Percentiles rank a stretch among this genome's conserved stretches.
Conservation (phyloP, 2,113 vertebrate genomes). For the Peromyscus maniculatus region DNA sequence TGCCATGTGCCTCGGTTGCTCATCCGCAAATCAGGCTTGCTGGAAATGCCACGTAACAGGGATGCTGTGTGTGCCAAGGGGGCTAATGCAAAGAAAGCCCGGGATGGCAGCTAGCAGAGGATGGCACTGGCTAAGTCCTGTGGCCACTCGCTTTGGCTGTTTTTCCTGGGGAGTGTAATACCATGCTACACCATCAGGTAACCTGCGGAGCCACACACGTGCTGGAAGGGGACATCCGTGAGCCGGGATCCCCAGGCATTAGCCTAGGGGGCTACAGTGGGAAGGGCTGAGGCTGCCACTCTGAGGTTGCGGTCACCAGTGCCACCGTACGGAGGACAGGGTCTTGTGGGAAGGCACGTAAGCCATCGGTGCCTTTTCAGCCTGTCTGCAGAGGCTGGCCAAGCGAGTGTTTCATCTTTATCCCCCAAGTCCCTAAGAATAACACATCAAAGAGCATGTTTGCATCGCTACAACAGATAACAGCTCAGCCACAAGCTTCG, state of each 20-base stretch:
- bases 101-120: neutral
- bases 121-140: neutral
- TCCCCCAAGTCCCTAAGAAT: slow-evolving; percentile 87
- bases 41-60: neutral
- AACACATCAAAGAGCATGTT: slow-evolving; percentile 91
- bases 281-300: neutral
- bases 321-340: neutral
- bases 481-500: slow-evolving; percentile 88
- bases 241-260: neutral
- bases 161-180: neutral
- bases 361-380: neutral
- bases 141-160: neutral
- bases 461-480: slow-evolving; percentile 90
- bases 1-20: neutral
- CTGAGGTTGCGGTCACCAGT: neutral
- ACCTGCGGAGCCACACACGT: neutral
- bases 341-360: slow-evolving; percentile 76
- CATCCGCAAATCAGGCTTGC: neutral
- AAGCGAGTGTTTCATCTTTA: slow-evolving; percentile 85
- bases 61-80: neutral
- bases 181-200: neutral
- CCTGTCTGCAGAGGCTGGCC: slow-evolving; percentile 47
- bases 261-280: neutral
- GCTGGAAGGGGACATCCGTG: accelerated
- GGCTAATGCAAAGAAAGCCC: neutral